These are phyloP conservation scores for Napeogenes sylphis DNA, from an alignment of 2,888 invertebrate species.

Conservation along the genomic window DNA sequence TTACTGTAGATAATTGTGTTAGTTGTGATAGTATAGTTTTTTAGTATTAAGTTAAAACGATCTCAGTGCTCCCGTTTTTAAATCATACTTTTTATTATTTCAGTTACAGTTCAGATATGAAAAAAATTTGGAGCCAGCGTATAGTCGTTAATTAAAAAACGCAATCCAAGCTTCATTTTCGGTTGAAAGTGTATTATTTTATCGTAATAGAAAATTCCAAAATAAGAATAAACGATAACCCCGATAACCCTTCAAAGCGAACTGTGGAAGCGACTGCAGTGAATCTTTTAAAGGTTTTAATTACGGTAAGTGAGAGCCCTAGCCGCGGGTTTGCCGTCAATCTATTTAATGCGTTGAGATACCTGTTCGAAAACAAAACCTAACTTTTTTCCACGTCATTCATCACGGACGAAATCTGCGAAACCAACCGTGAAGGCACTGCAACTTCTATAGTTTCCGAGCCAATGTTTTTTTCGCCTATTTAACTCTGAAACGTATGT, in stretches of 20 bases:
- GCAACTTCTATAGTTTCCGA: conserved; percentile 5
- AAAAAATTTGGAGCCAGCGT: too few relatives aligned
- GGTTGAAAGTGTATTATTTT: neutral
- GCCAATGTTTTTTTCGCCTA: conserved; percentile 10
- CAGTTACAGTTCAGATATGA: too few relatives aligned
- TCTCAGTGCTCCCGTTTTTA: too few relatives aligned
- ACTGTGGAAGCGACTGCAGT: conserved; percentile 36
- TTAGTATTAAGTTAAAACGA: too few relatives aligned
- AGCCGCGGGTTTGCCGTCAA: conserved; percentile 49
- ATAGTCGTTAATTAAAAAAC: too few relatives aligned
- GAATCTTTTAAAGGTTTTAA: conserved; percentile 70
- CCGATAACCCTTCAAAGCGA: conserved; percentile 40
- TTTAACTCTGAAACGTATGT: conserved; percentile 2
- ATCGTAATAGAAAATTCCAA: conserved; percentile 9
- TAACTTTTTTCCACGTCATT: conserved; percentile 47
- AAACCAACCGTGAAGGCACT: conserved; percentile 23
- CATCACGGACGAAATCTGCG: conserved; percentile 42
- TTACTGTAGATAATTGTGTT: too few relatives aligned
- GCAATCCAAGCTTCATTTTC: neutral
- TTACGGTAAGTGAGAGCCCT: conserved; percentile 62
- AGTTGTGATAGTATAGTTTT: too few relatives aligned
- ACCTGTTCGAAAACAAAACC: conserved; percentile 37
- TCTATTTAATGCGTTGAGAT: conserved; percentile 58
- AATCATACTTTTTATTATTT: too few relatives aligned
- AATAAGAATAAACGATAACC: conserved; percentile 17